Evolutionary conservation across 1,140 invertebrate genomes (phyloP), one percentile per base, ranked within the genome.

Genomic region (Dinothrombium tinctorium): DNA sequence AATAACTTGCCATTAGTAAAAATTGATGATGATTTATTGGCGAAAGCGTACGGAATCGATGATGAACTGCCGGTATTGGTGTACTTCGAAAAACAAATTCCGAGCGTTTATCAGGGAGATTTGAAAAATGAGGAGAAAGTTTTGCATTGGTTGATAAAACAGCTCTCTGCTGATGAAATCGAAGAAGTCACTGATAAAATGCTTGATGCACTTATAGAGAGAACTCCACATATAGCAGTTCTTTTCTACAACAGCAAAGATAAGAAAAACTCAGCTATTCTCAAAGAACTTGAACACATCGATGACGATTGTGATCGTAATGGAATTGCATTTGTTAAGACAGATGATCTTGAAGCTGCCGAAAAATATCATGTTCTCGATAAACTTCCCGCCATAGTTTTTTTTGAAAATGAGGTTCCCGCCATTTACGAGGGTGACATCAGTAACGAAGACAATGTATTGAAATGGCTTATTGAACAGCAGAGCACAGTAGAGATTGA

Each of bases 111-210:
- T 54, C 41, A 45, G 23, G 82, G 76, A 58, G 83, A 89, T 63
- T 57, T 90, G 43, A 80, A 74, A 42, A 72, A 69, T 51, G 83
- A 89, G 60, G 81, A 87, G 58, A 79, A 86, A 58, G 82, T 90
- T 5, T 61, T 90, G 49, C 79, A 89, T 58, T 89, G 83, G 83
- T 61, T 89, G 51, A 76, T 87, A 40, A 72, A 84, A 39, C 48
- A 89, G 84, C 57, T 67, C 79, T 17, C 80, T 84, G 79, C 79
- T 9, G 84, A 89, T 62, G 83, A 89, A 65, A 90, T 90, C 50
- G 83, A 90, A 65, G 82, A 90, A 60, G 74, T 90, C 31, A 86
- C 80, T 25, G 80, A 86, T 58, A 80, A 87, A 63, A 87, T 89
- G 78, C 65, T 90, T 37, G 78, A 86, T 53, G 71, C 73, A 54